Evolutionary conservation across 1,140 invertebrate species (phyloP), one percentile per base, ranked within the genome.

Genomic region (Sinella curviseta): DNA sequence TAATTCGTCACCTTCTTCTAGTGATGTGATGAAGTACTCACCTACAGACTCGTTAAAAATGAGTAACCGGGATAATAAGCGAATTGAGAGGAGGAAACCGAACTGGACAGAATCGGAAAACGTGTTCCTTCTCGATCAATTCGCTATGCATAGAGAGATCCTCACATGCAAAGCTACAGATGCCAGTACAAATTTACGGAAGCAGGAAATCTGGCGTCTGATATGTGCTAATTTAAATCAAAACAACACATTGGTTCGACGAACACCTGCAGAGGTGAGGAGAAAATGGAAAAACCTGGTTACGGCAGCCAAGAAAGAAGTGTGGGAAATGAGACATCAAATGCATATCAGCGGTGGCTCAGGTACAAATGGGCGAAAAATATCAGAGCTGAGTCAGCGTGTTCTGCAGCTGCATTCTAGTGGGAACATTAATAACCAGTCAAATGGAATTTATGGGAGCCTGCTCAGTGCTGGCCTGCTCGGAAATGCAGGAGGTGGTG

Each of bases 231-330:
- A 84, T 70, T 77, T 84, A 48, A 84, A 84, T 74, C 48, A 78
- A 26, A 77, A 84, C 54, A 84, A 84, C 55, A 80, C 80, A 8
- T 65, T 82, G 28, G 83, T 84, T 30, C 67, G 83, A 20, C 65
- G 83, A 36, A 84, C 83, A 0, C 83, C 83, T n/a, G 83, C 83
- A 35, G 83, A 84, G 79, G 83, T 84, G 60, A 48, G 83, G 48
- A 30, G 83, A 39, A 84, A 84, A 78, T 84, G 83, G 83, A 84
- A 84, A 73, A 84, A 84, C 75, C 55, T 84, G 31, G 83, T 84
- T 12, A 84, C 83, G 1, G 83, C 83, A 55, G 83, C 81, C 3
- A 84, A 84, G 55, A 83, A 83, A 60, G 83, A 84, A 76, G 77
- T 84, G 57, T 84, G 83, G 83, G 83, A 84, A 81, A 81, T 84